phyloP scores from a whole-genome alignment of 2,113 vertebrate genomes.

The Podocnemis expansa region DNA sequence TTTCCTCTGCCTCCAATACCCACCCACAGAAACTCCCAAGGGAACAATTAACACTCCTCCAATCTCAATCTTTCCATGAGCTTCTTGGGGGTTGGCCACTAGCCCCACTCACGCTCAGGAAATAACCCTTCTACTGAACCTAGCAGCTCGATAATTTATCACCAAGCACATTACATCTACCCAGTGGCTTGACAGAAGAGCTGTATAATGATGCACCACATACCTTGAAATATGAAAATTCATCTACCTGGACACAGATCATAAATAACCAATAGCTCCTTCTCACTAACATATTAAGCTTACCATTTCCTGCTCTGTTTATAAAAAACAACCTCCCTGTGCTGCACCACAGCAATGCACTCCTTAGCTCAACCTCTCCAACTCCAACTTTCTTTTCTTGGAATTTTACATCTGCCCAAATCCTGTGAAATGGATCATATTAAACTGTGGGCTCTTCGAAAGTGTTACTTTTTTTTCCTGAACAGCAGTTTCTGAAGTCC shows the following conservation, averaged over 20 bases:
- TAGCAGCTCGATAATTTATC: background rate
- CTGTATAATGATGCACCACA: background rate
- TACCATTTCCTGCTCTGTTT: background rate
- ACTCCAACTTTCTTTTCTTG: background rate
- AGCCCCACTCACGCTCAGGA: background rate
- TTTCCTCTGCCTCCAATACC: background rate
- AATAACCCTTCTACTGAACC: background rate
- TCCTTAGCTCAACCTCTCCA: background rate
- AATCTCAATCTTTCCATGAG: background rate
- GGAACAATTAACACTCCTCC: conserved; percentile 1
- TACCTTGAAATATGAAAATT: background rate
- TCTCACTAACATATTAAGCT: background rate
- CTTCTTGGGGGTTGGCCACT: background rate
- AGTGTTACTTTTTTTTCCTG: background rate
- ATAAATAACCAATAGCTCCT: background rate
- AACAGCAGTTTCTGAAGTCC: background rate
- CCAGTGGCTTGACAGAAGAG: background rate
- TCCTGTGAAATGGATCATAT: background rate
- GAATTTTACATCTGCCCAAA: background rate
- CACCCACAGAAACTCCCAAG: background rate
- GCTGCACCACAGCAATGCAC: background rate
- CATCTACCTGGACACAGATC: background rate
- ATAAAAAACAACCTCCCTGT: too few relatives aligned
- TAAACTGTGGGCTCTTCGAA: background rate
- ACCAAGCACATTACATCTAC: background rate